Evolutionary conservation across 2,113 vertebrate species (phyloP).

Genomic region (Hyperopisus bebe): DNA sequence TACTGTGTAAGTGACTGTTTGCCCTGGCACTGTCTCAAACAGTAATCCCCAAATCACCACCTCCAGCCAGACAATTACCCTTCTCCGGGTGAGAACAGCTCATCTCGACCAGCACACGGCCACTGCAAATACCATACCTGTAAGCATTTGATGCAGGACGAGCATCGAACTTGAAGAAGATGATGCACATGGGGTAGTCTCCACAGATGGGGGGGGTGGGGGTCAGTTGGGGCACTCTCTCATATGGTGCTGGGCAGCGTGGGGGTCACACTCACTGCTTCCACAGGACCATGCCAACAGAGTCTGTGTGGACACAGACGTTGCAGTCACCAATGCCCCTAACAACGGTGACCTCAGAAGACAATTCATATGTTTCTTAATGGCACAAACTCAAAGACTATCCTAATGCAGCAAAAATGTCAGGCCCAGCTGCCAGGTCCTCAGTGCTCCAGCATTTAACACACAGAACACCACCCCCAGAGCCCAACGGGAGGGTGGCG

Average conservation of each 20-base stretch:
- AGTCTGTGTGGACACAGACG: conserved; percentile 48
- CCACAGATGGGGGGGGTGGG: conserved; percentile 14
- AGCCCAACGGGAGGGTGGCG: neutral
- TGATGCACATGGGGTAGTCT: conserved; percentile 84
- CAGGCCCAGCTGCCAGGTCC: neutral
- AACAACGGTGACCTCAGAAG: neutral
- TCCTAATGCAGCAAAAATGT: neutral
- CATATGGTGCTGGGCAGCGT: conserved; percentile 26
- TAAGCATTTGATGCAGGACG: conserved; percentile 89
- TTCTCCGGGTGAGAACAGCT: neutral
- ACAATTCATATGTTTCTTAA: neutral
- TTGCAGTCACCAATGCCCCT: neutral
- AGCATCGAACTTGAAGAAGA: conserved; percentile 96
- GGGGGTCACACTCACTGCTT: conserved; percentile 37
- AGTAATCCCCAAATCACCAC: neutral
- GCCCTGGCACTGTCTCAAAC: neutral
- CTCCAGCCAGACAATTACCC: neutral
- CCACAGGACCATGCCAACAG: conserved; percentile 43
- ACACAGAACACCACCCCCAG: neutral
- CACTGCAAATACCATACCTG: conserved; percentile 65
- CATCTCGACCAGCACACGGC: neutral
- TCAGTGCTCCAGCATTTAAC: neutral
- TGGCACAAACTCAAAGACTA: neutral
- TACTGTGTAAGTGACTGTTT: neutral
- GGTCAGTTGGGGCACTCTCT: conserved; percentile 28